phyloP scores from a whole-genome alignment of 2,113 vertebrate species.

The Hippocampus barbouri region DNA sequence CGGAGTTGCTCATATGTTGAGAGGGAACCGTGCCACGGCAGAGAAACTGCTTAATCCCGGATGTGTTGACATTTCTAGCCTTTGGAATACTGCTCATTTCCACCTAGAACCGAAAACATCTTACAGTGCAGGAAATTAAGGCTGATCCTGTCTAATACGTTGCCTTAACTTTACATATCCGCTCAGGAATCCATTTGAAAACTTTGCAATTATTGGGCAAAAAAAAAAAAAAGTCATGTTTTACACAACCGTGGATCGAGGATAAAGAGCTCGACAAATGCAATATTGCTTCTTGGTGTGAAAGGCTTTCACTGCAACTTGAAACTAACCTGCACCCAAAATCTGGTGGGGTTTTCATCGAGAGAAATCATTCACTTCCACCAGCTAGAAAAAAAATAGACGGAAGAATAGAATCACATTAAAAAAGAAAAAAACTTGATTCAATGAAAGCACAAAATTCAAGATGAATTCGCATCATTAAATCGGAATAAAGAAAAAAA shows the following conservation, averaged over 20 bases:
- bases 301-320: background rate
- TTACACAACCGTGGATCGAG: background rate
- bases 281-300: background rate
- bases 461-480: no score
- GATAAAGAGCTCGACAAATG: background rate
- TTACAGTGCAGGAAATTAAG: slow-evolving; percentile 28
- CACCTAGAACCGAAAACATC: slow-evolving; percentile 48
- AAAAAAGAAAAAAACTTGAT: no score
- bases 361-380: no score
- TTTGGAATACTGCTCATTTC: slow-evolving; percentile 38
- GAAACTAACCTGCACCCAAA: background rate
- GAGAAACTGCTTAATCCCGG: slow-evolving; percentile 40
- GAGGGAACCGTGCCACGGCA: slow-evolving; percentile 38
- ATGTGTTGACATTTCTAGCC: slow-evolving; percentile 53
- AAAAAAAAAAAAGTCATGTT: slow-evolving; percentile 1
- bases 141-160: slow-evolving; percentile 15
- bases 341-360: background rate
- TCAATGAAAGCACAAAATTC: no score
- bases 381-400: no score
- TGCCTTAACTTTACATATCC: slow-evolving; percentile 8
- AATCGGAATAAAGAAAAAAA: no score
- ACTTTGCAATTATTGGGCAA: slow-evolving; percentile 3
- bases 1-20: slow-evolving; percentile 25
- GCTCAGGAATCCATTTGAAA: slow-evolving; percentile 6
- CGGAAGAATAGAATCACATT: no score